phyloP scores from a whole-genome alignment of 1,140 invertebrate species.

The Atopsyche davidsoni region DNA sequence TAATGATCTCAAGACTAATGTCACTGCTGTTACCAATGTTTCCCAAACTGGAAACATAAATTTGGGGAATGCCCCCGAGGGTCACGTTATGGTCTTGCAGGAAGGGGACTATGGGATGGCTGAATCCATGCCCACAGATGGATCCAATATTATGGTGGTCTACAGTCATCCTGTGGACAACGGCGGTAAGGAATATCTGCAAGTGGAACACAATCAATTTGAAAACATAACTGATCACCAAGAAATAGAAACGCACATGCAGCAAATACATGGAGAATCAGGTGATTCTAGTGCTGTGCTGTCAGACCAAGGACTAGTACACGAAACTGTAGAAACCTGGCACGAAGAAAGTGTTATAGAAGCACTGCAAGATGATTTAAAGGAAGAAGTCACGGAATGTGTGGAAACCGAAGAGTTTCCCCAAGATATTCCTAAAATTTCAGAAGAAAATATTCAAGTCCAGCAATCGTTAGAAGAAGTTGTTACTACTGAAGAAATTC shows the following conservation, averaged over 20 bases:
- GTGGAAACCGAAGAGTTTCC: slow-evolving; percentile 1
- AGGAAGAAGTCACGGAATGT: too few relatives aligned
- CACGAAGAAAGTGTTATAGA: slow-evolving; percentile 22
- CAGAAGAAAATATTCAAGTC: not conserved
- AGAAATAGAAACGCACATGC: slow-evolving; percentile 25
- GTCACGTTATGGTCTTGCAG: slow-evolving; percentile 41
- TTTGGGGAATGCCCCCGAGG: slow-evolving; percentile 1
- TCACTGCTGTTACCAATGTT: slow-evolving; percentile 5
- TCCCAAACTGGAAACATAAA: slow-evolving; percentile 2
- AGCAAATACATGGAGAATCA: slow-evolving; percentile 19
- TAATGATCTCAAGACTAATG: slow-evolving; percentile 10
- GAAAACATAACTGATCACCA: slow-evolving; percentile 14
- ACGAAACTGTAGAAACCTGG: slow-evolving; percentile 29
- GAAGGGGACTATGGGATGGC: slow-evolving; percentile 42
- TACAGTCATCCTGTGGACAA: slow-evolving; percentile 53
- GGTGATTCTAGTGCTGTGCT: slow-evolving; percentile 23
- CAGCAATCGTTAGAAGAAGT: not conserved
- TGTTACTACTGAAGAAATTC: slow-evolving; percentile 10
- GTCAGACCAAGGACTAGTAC: slow-evolving; percentile 28
- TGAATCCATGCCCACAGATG: slow-evolving; percentile 42
- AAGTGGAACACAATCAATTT: slow-evolving; percentile 31
- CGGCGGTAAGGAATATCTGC: slow-evolving; percentile 44
- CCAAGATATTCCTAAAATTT: not conserved
- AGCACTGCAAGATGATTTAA: too few relatives aligned
- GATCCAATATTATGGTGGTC: slow-evolving; percentile 56